Evolutionary conservation across 1,140 invertebrate species (phyloP).

Genomic region (Andricus grossulariae): DNA sequence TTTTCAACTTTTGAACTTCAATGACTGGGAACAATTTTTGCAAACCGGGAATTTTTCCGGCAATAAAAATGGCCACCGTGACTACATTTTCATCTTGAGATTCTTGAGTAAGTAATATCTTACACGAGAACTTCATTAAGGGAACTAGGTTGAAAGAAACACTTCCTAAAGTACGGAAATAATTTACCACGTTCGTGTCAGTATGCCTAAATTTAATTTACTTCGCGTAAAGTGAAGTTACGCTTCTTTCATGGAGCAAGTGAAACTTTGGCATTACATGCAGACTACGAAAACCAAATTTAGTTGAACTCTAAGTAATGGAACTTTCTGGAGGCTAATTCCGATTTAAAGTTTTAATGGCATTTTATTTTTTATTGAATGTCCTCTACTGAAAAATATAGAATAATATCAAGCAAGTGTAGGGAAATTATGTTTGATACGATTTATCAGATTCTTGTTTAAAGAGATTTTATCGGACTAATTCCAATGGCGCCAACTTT

Average conservation of each 20-base stretch:
- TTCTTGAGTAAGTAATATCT: background rate
- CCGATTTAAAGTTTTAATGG: background rate
- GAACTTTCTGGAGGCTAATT: background rate
- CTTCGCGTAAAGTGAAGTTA: slow-evolving; percentile 17
- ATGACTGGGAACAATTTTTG: too few species aligned
- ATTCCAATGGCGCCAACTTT: slow-evolving; percentile 1
- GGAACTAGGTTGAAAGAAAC: background rate
- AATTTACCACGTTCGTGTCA: background rate
- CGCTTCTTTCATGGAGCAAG: background rate
- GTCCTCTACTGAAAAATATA: background rate
- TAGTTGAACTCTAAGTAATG: background rate
- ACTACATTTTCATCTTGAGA: background rate
- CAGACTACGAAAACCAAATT: background rate
- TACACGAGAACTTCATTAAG: background rate
- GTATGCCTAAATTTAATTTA: slow-evolving; percentile 10
- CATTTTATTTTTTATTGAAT: background rate
- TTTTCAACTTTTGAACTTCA: too few species aligned
- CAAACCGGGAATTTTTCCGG: too few species aligned
- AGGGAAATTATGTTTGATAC: background rate
- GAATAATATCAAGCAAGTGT: background rate
- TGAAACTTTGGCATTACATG: background rate
- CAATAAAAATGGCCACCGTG: background rate
- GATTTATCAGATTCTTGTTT: background rate
- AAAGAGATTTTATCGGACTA: background rate
- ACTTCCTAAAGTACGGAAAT: slow-evolving; percentile 20